Percentiles rank a stretch among this genome's conserved stretches.
Evolutionary conservation across 2,797 vertebrate genomes (phyloP).

Genomic region (Tokudaia tokunoshimensis): DNA sequence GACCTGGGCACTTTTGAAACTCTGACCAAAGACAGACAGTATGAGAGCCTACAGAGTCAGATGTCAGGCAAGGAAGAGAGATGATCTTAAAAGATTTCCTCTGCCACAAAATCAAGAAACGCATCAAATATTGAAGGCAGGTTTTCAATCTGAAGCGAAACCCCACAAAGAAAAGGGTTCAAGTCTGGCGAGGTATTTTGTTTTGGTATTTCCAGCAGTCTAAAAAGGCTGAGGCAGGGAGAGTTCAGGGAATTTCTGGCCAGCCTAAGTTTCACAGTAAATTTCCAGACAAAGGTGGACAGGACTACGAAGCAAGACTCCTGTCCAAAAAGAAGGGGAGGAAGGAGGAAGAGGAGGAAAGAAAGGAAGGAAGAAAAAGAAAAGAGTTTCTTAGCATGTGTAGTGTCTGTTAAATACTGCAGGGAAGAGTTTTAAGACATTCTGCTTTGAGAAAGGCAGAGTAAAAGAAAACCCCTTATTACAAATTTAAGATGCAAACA

Average conservation of each 20-base stretch:
- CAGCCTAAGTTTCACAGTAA: neutral
- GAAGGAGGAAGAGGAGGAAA: too few species aligned
- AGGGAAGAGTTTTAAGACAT: neutral
- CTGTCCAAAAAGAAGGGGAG: neutral
- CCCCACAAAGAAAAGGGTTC: neutral
- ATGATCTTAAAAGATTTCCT: neutral
- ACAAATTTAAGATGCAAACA: constrained; percentile 63
- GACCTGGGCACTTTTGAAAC: neutral
- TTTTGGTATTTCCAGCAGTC: neutral
- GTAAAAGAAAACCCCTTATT: constrained; percentile 61
- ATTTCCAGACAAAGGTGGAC: neutral
- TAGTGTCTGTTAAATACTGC: constrained; percentile 61
- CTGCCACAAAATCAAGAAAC: constrained; percentile 35
- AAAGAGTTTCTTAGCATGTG: neutral
- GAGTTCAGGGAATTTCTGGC: neutral
- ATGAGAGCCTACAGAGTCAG: neutral
- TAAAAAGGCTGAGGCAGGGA: neutral
- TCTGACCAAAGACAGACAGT: neutral
- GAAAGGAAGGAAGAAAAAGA: too few species aligned
- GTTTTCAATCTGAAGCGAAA: constrained; percentile 5
- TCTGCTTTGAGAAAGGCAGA: constrained; percentile 20
- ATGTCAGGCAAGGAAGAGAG: neutral
- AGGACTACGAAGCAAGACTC: neutral
- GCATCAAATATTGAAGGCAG: constrained; percentile 5
- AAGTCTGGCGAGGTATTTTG: neutral